A percentile compares a stretch with the other conserved stretches of the same genome.
These are phyloP conservation scores for Acanthochromis polyacanthus DNA, from an alignment of 2,113 vertebrate species.

Conservation along the genomic window DNA sequence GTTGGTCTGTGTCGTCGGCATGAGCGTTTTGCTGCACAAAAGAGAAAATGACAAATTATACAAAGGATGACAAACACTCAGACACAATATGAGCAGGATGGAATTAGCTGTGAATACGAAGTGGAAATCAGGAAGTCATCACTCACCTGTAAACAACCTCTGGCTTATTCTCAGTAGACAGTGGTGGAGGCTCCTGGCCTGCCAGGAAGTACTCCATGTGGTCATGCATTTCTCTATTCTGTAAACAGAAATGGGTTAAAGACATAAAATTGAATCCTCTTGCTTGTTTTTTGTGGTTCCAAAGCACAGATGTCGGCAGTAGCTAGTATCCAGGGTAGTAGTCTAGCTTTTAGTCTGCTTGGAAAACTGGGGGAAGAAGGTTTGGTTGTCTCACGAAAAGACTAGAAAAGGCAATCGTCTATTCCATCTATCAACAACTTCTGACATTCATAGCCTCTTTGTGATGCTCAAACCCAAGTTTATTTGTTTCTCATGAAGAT, in stretches of 20 bases:
- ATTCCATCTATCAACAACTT: too few relatives aligned
- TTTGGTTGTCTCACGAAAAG: neutral
- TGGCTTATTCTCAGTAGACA: constrained; percentile 79
- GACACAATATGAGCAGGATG: neutral
- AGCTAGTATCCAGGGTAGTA: neutral
- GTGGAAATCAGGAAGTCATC: neutral
- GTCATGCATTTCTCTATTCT: constrained; percentile 94
- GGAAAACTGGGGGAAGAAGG: neutral
- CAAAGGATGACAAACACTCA: neutral
- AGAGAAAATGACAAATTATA: neutral
- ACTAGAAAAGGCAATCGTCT: neutral
- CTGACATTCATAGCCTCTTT: too few relatives aligned
- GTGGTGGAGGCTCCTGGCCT: constrained; percentile 74
- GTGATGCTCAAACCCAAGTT: too few relatives aligned
- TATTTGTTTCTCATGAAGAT: too few relatives aligned
- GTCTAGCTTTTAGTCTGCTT: neutral
- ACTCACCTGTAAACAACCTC: constrained; percentile 87
- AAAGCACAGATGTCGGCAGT: neutral
- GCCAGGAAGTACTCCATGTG: constrained; percentile 89
- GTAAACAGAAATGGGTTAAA: constrained; percentile 31
- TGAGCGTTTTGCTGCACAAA: constrained; percentile 83
- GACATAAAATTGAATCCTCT: neutral
- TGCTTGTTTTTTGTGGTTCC: neutral
- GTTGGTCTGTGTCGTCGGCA: constrained; percentile 72
- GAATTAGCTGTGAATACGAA: neutral